Evolutionary conservation across 2,113 vertebrate species (phyloP), one percentile per base, ranked within the genome.

Genomic region (Tautogolabrus adspersus): DNA sequence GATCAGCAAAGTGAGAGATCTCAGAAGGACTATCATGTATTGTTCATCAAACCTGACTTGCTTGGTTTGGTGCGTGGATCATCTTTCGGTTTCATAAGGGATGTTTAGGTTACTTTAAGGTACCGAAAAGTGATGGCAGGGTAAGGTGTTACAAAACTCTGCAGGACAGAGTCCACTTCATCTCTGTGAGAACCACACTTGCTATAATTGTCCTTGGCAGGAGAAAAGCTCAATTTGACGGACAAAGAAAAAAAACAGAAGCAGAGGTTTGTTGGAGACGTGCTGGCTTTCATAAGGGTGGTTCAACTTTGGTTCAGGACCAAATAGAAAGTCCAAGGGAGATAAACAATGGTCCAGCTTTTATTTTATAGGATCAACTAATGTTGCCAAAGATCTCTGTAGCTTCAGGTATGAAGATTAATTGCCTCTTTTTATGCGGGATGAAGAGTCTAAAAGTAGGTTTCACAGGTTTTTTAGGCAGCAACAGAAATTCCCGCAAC

Each of bases 201-300:
- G 6, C 59, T 72, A 26, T 59, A 63, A 85, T 55, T 10, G 40
- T 60, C 55, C 21, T 42, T 13, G 26, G 56, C 1, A 8, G 58
- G 42, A 15, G 13, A 22, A 21, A 42, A 34, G 30, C 72, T 83
- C 71, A 65, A 72, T 70, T 38, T 76, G 42, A 63, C 7, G 18
- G 16, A 26, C 26, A 26, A 26, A 68, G 21, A 66, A 16, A 66
- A 42, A 81, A 63, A 42, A 57, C 47, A 67, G 23, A 81, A 71
- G 38, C 72, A 54, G 75, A 69, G 67, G 66, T 72, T 82, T 75
- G 72, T 51, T 15, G 75, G 55, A 67, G 59, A 40, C 54, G 63
- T 83, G 76, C 63, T 49, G 38, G 74, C 34, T 80, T 83, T 88
- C 74, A 72, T 63, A 60, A 83, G 6, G 1, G 34, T 56, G 70